Evolutionary conservation across 2,113 vertebrate species (phyloP), one percentile per base, ranked within the genome.

Genomic region (Hemiprocne comata): DNA sequence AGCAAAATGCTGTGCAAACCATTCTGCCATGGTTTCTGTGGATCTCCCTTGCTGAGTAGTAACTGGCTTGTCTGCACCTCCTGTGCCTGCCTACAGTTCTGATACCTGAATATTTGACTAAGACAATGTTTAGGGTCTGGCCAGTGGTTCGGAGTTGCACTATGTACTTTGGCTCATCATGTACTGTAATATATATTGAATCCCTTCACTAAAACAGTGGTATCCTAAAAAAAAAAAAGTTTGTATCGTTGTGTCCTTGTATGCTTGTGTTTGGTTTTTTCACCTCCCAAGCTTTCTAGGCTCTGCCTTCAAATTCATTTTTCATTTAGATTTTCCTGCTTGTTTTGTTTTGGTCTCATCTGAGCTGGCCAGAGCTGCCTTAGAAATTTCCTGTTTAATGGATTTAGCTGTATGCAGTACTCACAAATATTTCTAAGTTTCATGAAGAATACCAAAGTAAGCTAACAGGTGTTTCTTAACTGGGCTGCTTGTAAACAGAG

Each of bases 401-500:
- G 70, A 67, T 95, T 93, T 61, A 91, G 58, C 24, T 29, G 21
- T 64, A 36, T 42, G 6, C 38, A 85, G 24, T 66, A 48, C 44
- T 79, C n/a, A 5, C 51, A 87, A 75, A 57, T 34, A 38, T 54
- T 73, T 73, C 69, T 90, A 74, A 46, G 44, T 92, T 90, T 80
- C 67, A 80, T 46, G 83, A 90, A 91, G 50, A 71, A n/a, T 33
- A 55, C 33, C 44, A 71, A 91, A 93, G 33, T 50, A 67, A 86
- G 42, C 46, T 60, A 85, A 33, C 57, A 92, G 84, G 79, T 92
- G 73, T 95, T 93, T 92, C 54, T 85, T 89, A 82, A 55, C 11
- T 13, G 38, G 7, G 13, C 36, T 73, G 60, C 87, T 81, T 87
- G 76, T 71, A 84, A 86, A 71, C 74, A 91, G 54, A 72, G 29